phyloP scores from a whole-genome alignment of 37 sponge, comb jelly and placozoan species.

The Corticium candelabrum region DNA sequence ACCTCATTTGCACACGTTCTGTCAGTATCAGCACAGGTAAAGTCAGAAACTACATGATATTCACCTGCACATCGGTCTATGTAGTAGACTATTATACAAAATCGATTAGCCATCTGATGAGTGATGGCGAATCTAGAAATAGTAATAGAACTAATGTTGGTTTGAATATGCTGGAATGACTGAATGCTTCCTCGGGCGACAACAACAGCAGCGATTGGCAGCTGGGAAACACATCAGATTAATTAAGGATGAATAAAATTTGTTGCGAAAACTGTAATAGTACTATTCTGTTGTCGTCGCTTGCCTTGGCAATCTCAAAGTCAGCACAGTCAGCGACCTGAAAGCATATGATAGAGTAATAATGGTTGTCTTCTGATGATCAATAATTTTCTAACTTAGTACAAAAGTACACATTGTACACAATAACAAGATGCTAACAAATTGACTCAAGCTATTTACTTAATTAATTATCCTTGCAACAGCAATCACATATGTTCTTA shows the following conservation, averaged over 20 bases:
- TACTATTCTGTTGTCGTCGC: neutral
- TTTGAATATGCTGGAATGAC: neutral
- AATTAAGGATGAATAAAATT: neutral
- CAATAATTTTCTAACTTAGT: no score
- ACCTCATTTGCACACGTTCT: neutral
- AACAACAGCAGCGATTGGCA: neutral
- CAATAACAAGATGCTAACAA: no score
- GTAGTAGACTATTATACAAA: neutral
- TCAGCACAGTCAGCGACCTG: neutral
- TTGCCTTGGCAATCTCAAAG: neutral
- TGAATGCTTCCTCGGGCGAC: neutral
- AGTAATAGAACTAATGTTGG: neutral
- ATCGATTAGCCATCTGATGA: neutral
- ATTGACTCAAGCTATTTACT: no score
- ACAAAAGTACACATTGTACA: no score
- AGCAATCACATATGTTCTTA: no score
- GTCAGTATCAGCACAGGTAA: neutral
- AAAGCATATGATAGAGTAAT: no score
- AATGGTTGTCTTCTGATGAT: no score
- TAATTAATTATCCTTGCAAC: no score
- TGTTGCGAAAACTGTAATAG: neutral
- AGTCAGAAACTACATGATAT: neutral
- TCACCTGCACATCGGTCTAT: neutral
- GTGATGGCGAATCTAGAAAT: neutral
- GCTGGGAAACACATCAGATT: no score